Evolutionary conservation across 2,797 vertebrate genomes (phyloP).

Genomic region (Poeciliopsis paucimaculata): DNA sequence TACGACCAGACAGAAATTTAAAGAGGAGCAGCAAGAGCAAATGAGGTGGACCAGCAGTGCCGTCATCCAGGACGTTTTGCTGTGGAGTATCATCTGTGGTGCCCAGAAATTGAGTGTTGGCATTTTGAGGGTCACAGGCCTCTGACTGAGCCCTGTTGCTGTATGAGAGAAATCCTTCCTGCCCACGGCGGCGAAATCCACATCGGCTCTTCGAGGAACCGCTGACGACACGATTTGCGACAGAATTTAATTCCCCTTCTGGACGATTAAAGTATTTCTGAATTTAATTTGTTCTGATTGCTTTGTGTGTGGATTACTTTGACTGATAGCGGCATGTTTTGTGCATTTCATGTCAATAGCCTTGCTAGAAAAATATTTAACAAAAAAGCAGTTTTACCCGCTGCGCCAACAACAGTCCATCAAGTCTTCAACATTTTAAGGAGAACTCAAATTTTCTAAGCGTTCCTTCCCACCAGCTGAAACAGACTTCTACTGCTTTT

Average conservation of each 20-base stretch:
- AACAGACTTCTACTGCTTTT: background rate
- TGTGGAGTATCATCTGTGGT: background rate
- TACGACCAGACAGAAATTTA: background rate
- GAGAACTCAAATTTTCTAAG: background rate
- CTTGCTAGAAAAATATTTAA: background rate
- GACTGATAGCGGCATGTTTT: background rate
- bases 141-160: background rate
- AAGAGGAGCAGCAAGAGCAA: background rate
- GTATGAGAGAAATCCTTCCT: background rate
- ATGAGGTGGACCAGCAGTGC: background rate
- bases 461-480: background rate
- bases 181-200: background rate
- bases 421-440: background rate
- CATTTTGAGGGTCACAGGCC: background rate
- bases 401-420: background rate
- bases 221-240: background rate
- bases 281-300: background rate
- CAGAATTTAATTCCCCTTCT: background rate
- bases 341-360: background rate
- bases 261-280: background rate
- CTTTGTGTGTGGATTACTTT: background rate
- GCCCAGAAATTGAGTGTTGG: background rate
- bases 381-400: background rate
- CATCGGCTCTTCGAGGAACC: background rate
- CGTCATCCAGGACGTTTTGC: background rate